phyloP scores from a whole-genome alignment of 2,113 vertebrate genomes.

The Propithecus coquereli region DNA sequence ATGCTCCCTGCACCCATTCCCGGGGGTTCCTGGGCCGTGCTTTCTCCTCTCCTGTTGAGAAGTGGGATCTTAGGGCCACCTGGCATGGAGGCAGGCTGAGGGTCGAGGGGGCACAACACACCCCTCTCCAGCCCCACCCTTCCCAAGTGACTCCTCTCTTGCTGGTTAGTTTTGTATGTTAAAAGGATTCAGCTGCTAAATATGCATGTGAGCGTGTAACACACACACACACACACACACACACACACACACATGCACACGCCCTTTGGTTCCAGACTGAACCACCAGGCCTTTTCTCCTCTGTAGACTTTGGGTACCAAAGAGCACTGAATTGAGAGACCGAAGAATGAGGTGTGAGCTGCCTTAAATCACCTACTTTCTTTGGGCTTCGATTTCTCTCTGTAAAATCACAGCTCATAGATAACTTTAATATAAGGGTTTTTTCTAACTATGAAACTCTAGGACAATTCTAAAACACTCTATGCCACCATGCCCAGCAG shows the following conservation, averaged over 20 bases:
- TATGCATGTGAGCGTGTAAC: no score
- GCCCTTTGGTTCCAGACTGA: not conserved
- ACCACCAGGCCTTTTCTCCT: no score
- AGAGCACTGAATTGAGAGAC: not conserved
- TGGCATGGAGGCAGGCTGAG: not conserved
- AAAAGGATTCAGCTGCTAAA: no score
- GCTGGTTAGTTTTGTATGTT: not conserved
- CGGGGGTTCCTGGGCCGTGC: not conserved
- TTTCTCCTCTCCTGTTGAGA: not conserved
- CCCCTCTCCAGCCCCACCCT: not conserved
- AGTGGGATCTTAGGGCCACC: not conserved
- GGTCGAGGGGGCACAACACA: not conserved
- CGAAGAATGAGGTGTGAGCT: not conserved
- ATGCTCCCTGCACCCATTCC: fast-evolving
- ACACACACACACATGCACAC: no score
- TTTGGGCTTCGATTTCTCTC: not conserved
- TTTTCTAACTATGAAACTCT: not conserved
- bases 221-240: no score
- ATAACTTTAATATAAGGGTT: not conserved
- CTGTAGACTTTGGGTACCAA: not conserved
- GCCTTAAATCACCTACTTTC: not conserved
- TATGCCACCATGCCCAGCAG: not conserved
- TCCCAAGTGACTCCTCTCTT: not conserved
- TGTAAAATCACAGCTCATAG: not conserved
- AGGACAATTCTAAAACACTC: not conserved